Percentiles rank a stretch among this genome's conserved stretches.
Evolutionary conservation across 2,888 invertebrate genomes (phyloP).

Genomic region (Parnassius mnemosyne): DNA sequence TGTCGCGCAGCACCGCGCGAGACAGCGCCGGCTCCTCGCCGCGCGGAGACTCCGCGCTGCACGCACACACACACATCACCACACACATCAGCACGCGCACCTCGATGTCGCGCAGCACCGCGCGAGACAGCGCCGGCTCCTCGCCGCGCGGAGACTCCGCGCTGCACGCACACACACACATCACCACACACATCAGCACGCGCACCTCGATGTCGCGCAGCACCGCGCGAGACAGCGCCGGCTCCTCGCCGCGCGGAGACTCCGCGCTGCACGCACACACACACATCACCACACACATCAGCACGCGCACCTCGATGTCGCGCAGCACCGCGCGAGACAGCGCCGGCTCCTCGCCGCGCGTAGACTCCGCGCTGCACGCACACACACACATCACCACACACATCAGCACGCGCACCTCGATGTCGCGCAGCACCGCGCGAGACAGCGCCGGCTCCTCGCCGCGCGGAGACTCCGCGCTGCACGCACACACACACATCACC

Average conservation of each 20-base stretch:
- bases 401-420: constrained; percentile 96
- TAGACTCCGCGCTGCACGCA: constrained; percentile 12
- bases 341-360: constrained; percentile 50
- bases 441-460: constrained; percentile 76
- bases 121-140: constrained; percentile 82
- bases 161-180: neutral
- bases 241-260: constrained; percentile 46
- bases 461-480: constrained; percentile 20
- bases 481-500: neutral
- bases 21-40: constrained; percentile 76
- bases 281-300: constrained; percentile 70
- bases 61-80: neutral
- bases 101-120: constrained; percentile 93
- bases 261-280: constrained; percentile 2
- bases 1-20: constrained; percentile 90
- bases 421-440: constrained; percentile 90
- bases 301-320: constrained; percentile 96
- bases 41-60: constrained; percentile 20
- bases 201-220: constrained; percentile 96
- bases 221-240: constrained; percentile 83
- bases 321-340: constrained; percentile 88
- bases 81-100: constrained; percentile 95
- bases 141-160: constrained; percentile 35
- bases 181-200: constrained; percentile 87
- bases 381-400: neutral